Conservation (phyloP, 2,797 vertebrate species). For the Cyprinella venusta region DNA sequence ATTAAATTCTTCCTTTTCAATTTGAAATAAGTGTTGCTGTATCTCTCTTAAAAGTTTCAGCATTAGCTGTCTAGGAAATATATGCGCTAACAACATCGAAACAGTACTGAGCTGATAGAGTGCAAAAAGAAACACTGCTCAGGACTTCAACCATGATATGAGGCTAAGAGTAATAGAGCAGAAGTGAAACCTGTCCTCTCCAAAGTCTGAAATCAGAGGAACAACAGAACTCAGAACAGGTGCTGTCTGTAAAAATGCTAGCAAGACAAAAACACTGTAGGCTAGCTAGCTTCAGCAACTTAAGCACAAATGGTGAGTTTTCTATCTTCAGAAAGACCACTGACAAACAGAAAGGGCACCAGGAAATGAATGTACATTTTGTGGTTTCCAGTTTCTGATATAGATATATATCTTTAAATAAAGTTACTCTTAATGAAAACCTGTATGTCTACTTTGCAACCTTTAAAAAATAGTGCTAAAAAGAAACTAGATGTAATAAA, state of each 20-base stretch:
- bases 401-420: not conserved
- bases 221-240: slow-evolving; percentile 61
- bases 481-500: not conserved
- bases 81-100: not conserved
- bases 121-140: not conserved
- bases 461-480: not conserved
- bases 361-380: slow-evolving; percentile 5
- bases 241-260: slow-evolving; percentile 53
- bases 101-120: not conserved
- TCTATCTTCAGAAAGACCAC: not conserved
- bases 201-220: slow-evolving; percentile 55
- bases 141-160: slow-evolving; percentile 13
- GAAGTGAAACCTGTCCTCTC: slow-evolving; percentile 73
- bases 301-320: not conserved
- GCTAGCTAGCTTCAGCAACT: not conserved
- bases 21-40: not conserved
- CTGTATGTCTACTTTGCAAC: not conserved
- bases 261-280: not conserved
- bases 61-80: not conserved
- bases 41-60: not conserved
- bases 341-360: not conserved
- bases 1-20: not conserved
- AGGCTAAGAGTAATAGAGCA: slow-evolving; percentile 64
- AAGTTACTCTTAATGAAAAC: not conserved
- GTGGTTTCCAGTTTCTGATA: not conserved